These are phyloP conservation scores for Leiothrix lutea DNA, from an alignment of 2,113 vertebrate genomes.

Conservation along the genomic window DNA sequence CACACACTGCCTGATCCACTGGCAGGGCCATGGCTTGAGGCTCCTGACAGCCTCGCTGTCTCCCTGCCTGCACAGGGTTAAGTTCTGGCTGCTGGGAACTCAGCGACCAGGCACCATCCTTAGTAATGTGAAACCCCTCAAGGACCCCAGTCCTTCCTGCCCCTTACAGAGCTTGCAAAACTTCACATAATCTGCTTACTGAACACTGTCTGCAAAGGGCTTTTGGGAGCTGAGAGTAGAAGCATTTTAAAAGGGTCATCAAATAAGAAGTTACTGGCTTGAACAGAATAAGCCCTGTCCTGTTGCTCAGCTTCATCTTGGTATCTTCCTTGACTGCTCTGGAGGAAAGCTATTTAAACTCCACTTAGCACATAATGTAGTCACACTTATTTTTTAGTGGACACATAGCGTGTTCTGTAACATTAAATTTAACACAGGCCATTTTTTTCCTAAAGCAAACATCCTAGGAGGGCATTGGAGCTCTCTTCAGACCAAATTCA, in stretches of 20 bases:
- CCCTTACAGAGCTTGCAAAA: not conserved
- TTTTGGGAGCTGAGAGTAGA: not conserved
- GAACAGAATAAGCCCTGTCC: not conserved
- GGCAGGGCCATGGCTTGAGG: not conserved
- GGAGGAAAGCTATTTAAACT: not conserved
- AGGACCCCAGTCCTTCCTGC: not conserved
- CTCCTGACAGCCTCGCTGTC: fast-evolving
- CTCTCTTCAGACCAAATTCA: not conserved
- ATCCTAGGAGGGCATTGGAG: not conserved
- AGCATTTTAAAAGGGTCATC: not conserved
- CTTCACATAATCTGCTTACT: not conserved
- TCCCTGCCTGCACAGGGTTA: not conserved
- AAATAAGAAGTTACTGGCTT: not conserved
- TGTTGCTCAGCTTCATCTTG: not conserved
- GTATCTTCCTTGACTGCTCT: not conserved
- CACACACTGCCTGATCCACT: not conserved
- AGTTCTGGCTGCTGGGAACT: not conserved
- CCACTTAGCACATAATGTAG: not conserved
- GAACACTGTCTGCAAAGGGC: not conserved
- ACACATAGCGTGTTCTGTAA: not conserved
- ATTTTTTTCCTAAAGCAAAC: not conserved
- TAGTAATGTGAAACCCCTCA: not conserved
- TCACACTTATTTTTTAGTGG: not conserved
- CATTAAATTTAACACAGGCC: not conserved
- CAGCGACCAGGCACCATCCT: not conserved